Evolutionary conservation across 2,113 vertebrate species (phyloP).

Genomic region (Cromileptes altivelis): DNA sequence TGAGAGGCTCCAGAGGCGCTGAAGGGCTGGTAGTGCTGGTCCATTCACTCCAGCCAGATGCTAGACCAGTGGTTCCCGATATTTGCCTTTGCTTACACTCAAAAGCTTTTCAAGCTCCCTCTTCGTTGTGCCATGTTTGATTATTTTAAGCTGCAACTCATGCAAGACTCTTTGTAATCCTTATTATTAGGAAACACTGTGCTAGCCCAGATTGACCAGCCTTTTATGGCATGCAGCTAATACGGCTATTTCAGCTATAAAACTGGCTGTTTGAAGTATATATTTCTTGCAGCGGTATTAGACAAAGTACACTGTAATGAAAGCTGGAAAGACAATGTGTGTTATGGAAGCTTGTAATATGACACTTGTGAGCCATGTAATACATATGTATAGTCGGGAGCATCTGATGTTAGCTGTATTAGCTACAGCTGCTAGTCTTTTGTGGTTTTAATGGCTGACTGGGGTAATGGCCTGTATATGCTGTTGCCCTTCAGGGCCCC

Average conservation of each 20-base stretch:
- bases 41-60: conserved; percentile 78
- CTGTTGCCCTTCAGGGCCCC: conserved; percentile 75
- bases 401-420: conserved; percentile 76
- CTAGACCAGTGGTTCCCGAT: conserved; percentile 75
- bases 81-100: conserved; percentile 42
- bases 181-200: conserved; percentile 75
- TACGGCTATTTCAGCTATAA: conserved; percentile 75
- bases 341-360: conserved; percentile 67
- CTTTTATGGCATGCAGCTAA: conserved; percentile 80
- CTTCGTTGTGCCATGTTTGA: conserved; percentile 57
- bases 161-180: conserved; percentile 65
- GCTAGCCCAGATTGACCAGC: conserved; percentile 69
- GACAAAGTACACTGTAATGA: conserved; percentile 73
- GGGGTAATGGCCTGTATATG: conserved; percentile 77
- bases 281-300: conserved; percentile 72
- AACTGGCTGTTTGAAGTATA: conserved; percentile 74
- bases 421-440: conserved; percentile 70
- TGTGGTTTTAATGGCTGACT: conserved; percentile 73
- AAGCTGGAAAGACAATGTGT: conserved; percentile 69
- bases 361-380: conserved; percentile 72
- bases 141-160: conserved; percentile 73
- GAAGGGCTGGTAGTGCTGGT: conserved; percentile 66
- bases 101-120: conserved; percentile 59
- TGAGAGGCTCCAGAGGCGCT: conserved; percentile 72
- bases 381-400: conserved; percentile 67